These are phyloP conservation scores for Leucosticte australis DNA, from an alignment of 2,113 vertebrate species.

Conservation along the genomic window DNA sequence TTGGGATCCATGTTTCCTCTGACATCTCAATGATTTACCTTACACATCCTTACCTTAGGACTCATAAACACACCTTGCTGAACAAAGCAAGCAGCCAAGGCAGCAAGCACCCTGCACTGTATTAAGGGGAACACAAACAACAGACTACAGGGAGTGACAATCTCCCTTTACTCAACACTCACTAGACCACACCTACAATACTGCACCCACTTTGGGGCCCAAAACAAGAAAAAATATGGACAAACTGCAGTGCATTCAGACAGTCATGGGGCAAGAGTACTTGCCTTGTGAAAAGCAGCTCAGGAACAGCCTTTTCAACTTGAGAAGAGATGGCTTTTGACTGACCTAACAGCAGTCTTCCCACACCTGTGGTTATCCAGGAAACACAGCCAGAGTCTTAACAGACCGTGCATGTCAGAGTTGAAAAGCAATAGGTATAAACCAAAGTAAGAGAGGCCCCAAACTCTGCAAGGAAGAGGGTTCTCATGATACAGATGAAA, in stretches of 20 bases:
- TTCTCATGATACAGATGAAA: not conserved
- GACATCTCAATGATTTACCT: not conserved
- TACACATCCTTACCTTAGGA: not conserved
- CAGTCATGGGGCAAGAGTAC: not conserved
- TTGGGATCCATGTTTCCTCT: not conserved
- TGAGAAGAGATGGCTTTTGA: not conserved
- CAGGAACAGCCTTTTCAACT: not conserved
- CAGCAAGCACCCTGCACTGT: rapidly evolving
- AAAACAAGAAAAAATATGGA: not conserved
- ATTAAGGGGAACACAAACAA: not conserved
- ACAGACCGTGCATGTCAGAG: not conserved
- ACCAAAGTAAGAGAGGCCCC: not conserved
- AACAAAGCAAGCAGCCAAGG: not conserved
- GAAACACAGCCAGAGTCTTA: not conserved
- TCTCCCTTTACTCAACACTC: not conserved
- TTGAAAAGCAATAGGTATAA: not conserved
- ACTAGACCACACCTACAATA: not conserved
- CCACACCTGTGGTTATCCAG: not conserved
- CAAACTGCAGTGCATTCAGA: not conserved
- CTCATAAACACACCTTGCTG: not conserved
- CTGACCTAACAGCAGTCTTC: not conserved
- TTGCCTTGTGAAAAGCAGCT: not conserved
- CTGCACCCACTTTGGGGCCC: no score
- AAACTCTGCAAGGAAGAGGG: not conserved
- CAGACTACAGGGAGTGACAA: not conserved